Evolutionary conservation across 2,888 invertebrate species (phyloP).

Genomic region (Eristalis arbustorum): DNA sequence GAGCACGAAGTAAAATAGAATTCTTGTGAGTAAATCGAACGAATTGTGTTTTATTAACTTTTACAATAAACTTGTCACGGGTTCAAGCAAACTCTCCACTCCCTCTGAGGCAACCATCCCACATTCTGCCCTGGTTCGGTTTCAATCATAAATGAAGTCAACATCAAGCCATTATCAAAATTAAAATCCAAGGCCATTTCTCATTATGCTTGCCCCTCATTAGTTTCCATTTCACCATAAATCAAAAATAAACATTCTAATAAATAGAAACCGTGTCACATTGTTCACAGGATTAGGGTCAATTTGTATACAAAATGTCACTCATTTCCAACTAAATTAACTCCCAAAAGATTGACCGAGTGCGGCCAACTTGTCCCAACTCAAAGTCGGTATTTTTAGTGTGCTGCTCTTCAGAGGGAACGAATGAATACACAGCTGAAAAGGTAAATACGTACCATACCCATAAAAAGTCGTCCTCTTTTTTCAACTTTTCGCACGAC

Average conservation of each 20-base stretch:
- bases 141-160: background rate
- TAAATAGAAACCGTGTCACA: constrained; percentile 59
- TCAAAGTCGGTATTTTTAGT: constrained; percentile 34
- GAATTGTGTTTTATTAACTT: background rate
- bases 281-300: constrained; percentile 63
- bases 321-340: constrained; percentile 66
- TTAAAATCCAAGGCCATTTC: constrained; percentile 31
- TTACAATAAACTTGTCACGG: too few species aligned
- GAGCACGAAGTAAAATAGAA: too few species aligned
- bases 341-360: constrained; percentile 62
- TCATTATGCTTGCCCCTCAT: constrained; percentile 48
- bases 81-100: background rate
- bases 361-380: constrained; percentile 39
- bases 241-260: constrained; percentile 68
- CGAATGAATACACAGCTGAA: constrained; percentile 11
- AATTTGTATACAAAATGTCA: constrained; percentile 69
- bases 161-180: constrained; percentile 32
- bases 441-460: constrained; percentile 10
- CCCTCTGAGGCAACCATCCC: background rate
- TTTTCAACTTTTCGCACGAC: background rate
- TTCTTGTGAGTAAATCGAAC: too few species aligned
- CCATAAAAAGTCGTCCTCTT: background rate
- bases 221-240: constrained; percentile 52
- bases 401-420: background rate
- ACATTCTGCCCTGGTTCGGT: background rate